Base-by-base conservation (phyloP, 2,797 vertebrate genomes). In the Pterois miles region DNA sequence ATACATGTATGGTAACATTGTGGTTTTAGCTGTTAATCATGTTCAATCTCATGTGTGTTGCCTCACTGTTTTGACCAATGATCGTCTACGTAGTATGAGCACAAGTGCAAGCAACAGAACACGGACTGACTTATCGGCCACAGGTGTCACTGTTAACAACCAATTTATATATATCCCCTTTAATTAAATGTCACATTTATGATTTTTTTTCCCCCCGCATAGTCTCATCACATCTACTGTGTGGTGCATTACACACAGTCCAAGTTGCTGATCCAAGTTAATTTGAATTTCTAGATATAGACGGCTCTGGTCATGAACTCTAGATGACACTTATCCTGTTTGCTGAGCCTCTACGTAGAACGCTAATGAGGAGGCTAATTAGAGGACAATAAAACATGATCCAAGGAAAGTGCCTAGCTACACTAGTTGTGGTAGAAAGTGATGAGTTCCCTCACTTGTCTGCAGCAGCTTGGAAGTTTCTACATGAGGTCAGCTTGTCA, bases 371-470 rank as follows among this genome's bases (percentile, higher is more conserved):
- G 58, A 73, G n/a, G n/a, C n/a, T n/a, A n/a, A n/a, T n/a, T n/a
- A n/a, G n/a, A 59, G 36, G 36, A 59, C 40, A 18, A 65, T 66
- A 74, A 69, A 73, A 58, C 14, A 25, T 2, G 46, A 77, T 34
- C 67, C 31, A 56, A 36, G 50, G 25, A 68, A 79, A 69, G 54
- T 58, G 22, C 34, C 67, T 23, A 22, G 65, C 20, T 18, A 25
- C 7, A 14, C 11, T 4, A 29, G 36, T 8, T 43, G n/a, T 71
- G 65, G 23, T 68, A 53, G 31, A 71, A 63, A 29, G 33, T 53
- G 9, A 77, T 67, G 34, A 0, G 18, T 52, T 36, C 38, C 6
- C 7, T 52, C 12, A 5, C 13, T 71, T 13, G 22, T 64, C 71
- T 79, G 22, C 54, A 73, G 52, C 18, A 27, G 53, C 56, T 38